Evolutionary conservation across 2,113 vertebrate species (phyloP).

Genomic region (Gadus macrocephalus): DNA sequence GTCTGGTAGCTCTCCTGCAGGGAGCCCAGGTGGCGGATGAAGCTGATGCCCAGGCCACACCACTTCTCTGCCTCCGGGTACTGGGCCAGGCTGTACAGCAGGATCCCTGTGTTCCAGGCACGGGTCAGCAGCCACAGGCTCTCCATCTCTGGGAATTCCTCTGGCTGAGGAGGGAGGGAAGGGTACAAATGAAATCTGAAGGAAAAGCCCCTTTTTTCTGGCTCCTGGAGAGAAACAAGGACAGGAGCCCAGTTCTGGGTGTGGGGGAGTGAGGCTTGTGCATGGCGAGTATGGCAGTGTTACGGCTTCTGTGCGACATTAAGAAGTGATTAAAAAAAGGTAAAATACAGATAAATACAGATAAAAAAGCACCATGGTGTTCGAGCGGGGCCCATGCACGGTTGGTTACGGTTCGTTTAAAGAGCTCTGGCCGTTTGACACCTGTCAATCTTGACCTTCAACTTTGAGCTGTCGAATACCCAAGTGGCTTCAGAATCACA

Average conservation of each 20-base stretch:
- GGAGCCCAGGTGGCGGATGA: slow-evolving; percentile 77
- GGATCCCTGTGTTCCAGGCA: slow-evolving; percentile 88
- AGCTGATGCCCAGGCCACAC: slow-evolving; percentile 82
- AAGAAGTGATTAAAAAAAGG: neutral
- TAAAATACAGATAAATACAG: too few relatives aligned
- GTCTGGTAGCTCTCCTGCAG: slow-evolving; percentile 82
- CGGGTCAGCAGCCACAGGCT: slow-evolving; percentile 86
- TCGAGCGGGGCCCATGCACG: neutral
- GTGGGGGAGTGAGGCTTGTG: slow-evolving; percentile 14
- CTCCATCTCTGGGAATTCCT: slow-evolving; percentile 81
- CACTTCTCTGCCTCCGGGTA: slow-evolving; percentile 82
- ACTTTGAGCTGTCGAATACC: slow-evolving; percentile 54
- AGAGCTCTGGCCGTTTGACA: slow-evolving; percentile 31
- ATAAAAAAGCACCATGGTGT: neutral
- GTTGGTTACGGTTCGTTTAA: slow-evolving; percentile 24
- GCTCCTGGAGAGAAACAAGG: slow-evolving; percentile 33
- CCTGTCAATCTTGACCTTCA: slow-evolving; percentile 50
- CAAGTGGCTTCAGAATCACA: slow-evolving; percentile 39
- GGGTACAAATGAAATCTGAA: slow-evolving; percentile 38
- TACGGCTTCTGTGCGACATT: neutral
- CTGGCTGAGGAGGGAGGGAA: slow-evolving; percentile 44
- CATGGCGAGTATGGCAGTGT: neutral
- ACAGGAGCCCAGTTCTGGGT: slow-evolving; percentile 18
- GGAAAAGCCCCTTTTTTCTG: neutral
- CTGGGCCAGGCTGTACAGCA: slow-evolving; percentile 75